These are phyloP conservation scores for Pygmarrhopalites habei DNA, from an alignment of 1,140 invertebrate genomes.

Conservation along the genomic window DNA sequence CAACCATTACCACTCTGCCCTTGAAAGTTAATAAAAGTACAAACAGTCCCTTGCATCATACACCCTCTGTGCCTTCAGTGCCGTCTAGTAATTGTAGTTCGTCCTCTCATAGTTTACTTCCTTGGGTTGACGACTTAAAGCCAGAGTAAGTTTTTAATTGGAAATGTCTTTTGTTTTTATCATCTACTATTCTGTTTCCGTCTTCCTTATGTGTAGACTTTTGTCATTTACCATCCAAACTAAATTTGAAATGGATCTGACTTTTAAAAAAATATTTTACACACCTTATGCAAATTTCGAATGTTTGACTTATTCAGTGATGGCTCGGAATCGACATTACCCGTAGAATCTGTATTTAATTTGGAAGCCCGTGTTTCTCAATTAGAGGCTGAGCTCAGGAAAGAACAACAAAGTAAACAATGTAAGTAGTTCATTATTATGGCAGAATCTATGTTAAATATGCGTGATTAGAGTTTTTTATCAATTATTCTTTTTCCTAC, in stretches of 20 bases:
- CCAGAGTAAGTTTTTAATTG: slow-evolving; percentile 26
- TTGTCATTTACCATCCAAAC: too few species aligned
- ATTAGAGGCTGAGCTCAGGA: slow-evolving; percentile 55
- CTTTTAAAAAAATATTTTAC: too few species aligned
- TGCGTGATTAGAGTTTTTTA: too few species aligned
- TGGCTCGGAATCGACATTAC: not conserved
- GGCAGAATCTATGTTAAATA: too few species aligned
- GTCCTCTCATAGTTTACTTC: slow-evolving; percentile 17
- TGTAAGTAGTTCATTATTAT: too few species aligned
- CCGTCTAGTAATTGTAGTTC: slow-evolving; percentile 18
- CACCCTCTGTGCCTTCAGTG: not conserved
- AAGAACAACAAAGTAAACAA: slow-evolving; percentile 56
- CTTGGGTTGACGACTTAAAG: slow-evolving; percentile 19
- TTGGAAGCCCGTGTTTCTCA: slow-evolving; percentile 56
- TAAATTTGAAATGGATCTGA: not conserved
- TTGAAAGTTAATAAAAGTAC: slow-evolving; percentile 10
- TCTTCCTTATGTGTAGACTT: too few species aligned
- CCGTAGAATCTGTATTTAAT: slow-evolving; percentile 41
- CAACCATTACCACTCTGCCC: not conserved
- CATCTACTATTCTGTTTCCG: too few species aligned
- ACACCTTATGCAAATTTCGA: too few species aligned
- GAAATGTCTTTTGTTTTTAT: too few species aligned
- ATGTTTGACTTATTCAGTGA: too few species aligned
- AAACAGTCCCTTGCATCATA: not conserved
- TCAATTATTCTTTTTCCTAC: too few species aligned